Percentiles rank a stretch among this genome's conserved stretches.
Conservation (phyloP, 2,888 invertebrate species). For the Acanthosepion lycidas region DNA sequence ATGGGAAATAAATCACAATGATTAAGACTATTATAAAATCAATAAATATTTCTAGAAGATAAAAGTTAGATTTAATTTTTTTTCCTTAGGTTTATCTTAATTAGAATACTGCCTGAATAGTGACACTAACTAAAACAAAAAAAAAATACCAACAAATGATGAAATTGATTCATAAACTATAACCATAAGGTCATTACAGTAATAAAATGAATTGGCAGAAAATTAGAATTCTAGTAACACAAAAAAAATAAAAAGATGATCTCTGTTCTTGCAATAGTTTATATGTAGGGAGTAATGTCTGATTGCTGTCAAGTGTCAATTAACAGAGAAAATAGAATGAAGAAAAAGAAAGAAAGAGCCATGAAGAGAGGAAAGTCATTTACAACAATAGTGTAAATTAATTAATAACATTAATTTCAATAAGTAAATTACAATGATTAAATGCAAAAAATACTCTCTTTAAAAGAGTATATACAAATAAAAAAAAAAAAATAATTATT, state of each 20-base stretch:
- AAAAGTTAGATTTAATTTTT: neutral
- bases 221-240: neutral
- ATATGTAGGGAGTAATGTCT: neutral
- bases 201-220: neutral
- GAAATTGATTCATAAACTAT: neutral
- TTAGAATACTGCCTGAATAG: neutral
- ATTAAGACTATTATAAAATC: neutral
- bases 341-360: neutral
- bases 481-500: neutral
- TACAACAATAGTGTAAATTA: neutral
- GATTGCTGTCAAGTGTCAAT: neutral
- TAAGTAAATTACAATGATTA: neutral
- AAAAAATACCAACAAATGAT: neutral
- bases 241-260: neutral
- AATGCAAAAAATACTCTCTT: neutral
- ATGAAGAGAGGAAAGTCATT: neutral
- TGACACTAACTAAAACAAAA: neutral
- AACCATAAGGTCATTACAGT: neutral
- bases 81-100: neutral
- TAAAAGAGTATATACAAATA: neutral
- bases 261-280: neutral
- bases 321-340: neutral
- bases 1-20: neutral
- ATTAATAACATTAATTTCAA: neutral
- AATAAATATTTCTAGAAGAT: neutral